Base-by-base conservation (phyloP, 1,140 invertebrate genomes). In the Sitobion miscanthi region DNA sequence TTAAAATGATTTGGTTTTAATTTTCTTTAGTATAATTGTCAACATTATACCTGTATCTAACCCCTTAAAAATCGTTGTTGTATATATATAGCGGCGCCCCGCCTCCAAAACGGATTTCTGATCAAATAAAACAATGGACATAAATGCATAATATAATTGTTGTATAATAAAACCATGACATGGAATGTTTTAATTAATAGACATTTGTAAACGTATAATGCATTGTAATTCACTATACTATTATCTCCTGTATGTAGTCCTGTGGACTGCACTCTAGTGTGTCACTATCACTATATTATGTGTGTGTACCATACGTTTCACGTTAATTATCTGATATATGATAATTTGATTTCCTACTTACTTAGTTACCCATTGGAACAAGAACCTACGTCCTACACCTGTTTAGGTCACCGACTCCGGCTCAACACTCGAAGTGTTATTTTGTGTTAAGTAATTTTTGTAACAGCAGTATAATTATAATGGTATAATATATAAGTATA, bases 261-360 rank as follows among this genome's bases (percentile, higher is more conserved):
- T 47, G 45, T 47, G 8, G 49, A 52, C 8, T 52, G 11, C 49
- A 52, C 49, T 52, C 49, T 52, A 52, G 49, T 52, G 49, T 52
- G 49, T 52, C 49, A 52, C 49, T 52, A 52, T 52, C 49, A 52
- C 14, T 52, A 52, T 52, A 17, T 52, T 52, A 17, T 52, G 11
- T 30, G 83, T 47, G 85, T 30, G 25, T 87, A n/a, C 23, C 85
- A 45, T 86, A 47, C 9, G 6, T 87, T 87, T 49, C 45, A 47
- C 45, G 14, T 87, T 87, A 87, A 87, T 47, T n/a, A 87, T 87
- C 25, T n/a, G 45, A 47, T 49, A 49, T 86, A 87, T 87, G 85
- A 45, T 87, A 87, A 87, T 87, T 87, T 87, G 5, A 49, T 87
- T 87, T 45, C 25, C 85, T 30, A 87, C 30, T 49, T 49, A 17